Conservation (phyloP, 2,888 invertebrate species). For the Tholera decimalis region DNA sequence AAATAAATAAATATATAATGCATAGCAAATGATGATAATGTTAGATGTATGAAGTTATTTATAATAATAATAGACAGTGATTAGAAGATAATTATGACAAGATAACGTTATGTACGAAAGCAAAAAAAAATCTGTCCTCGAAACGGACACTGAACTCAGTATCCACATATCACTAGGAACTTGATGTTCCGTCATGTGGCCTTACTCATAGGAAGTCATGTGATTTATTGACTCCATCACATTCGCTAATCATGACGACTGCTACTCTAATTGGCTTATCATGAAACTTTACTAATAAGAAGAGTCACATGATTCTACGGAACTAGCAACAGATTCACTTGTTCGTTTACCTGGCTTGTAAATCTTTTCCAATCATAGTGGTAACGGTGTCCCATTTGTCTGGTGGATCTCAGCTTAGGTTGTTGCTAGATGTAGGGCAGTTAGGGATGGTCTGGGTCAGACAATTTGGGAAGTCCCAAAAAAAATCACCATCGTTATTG, state of each 20-base stretch:
- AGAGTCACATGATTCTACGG: conserved; percentile 2
- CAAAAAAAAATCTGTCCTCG: not conserved
- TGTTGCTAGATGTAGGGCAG: too few relatives aligned
- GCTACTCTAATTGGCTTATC: conserved; percentile 33
- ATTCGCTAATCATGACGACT: conserved; percentile 9
- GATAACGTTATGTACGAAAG: not conserved
- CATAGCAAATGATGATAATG: not conserved
- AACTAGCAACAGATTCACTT: not conserved
- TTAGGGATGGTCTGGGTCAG: too few relatives aligned
- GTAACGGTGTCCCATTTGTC: too few relatives aligned
- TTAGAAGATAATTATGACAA: not conserved
- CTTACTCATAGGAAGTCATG: not conserved
- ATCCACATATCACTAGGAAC: not conserved
- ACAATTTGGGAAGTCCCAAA: too few relatives aligned
- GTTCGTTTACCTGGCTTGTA: not conserved
- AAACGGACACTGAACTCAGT: not conserved
- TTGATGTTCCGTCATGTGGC: not conserved
- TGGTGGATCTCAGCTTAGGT: too few relatives aligned
- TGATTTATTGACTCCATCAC: conserved; percentile 4
- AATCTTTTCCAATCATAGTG: not conserved
- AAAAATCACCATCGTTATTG: too few relatives aligned
- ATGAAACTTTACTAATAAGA: conserved; percentile 26
- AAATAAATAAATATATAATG: too few relatives aligned
- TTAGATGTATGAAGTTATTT: not conserved
- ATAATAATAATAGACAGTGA: not conserved